phyloP scores from a whole-genome alignment of 2,797 vertebrate genomes.

The Artibeus lituratus region DNA sequence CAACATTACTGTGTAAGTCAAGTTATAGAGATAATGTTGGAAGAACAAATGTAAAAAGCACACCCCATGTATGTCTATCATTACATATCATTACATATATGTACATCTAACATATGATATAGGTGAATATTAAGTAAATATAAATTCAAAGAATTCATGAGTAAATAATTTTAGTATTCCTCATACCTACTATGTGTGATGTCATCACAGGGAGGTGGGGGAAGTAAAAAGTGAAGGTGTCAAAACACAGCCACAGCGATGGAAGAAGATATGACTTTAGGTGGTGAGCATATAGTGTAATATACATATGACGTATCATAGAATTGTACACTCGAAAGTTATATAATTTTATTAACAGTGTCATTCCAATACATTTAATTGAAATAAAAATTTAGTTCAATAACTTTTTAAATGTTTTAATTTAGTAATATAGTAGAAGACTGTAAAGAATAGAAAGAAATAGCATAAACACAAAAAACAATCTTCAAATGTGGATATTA shows the following conservation, averaged over 20 bases:
- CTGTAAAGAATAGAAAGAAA: background rate
- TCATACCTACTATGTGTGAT: background rate
- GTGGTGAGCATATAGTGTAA: background rate
- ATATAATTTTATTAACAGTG: background rate
- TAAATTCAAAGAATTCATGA: background rate
- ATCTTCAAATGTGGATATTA: background rate
- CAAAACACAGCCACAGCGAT: background rate
- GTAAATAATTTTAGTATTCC: background rate
- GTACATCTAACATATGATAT: background rate
- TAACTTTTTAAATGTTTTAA: background rate
- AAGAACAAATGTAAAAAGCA: background rate
- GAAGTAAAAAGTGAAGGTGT: background rate
- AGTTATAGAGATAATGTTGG: background rate
- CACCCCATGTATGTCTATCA: background rate
- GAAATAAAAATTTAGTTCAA: background rate
- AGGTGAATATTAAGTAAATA: background rate
- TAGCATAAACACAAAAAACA: background rate
- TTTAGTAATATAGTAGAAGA: background rate
- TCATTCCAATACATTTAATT: background rate
- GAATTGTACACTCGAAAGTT: background rate
- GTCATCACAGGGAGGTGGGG: background rate
- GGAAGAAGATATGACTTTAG: background rate
- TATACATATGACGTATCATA: background rate
- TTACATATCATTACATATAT: background rate
- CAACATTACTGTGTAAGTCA: background rate